These are phyloP conservation scores for Crematogaster levior DNA, from an alignment of 2,888 invertebrate genomes.

Conservation along the genomic window DNA sequence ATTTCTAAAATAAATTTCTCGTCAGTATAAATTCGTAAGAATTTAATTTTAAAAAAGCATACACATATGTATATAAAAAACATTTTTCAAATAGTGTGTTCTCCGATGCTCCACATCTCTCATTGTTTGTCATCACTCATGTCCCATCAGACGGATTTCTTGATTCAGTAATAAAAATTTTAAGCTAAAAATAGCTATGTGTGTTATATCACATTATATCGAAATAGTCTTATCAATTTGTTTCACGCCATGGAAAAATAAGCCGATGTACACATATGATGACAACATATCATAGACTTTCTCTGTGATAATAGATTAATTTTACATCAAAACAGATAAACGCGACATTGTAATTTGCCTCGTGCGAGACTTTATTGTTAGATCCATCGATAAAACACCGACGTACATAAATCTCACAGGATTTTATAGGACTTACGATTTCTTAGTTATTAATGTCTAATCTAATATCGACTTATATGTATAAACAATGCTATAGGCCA, in stretches of 20 bases:
- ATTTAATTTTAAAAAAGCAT: conserved; percentile 13
- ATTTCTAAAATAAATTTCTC: background rate
- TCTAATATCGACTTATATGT: background rate
- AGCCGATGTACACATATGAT: too few relatives aligned
- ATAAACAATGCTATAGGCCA: background rate
- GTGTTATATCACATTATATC: background rate
- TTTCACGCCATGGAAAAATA: background rate
- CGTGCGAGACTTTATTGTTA: conserved; percentile 6
- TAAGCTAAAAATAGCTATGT: background rate
- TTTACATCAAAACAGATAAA: background rate
- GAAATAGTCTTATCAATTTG: background rate
- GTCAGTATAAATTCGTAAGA: background rate
- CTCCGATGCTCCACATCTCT: background rate
- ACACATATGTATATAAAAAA: background rate
- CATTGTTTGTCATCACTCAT: background rate
- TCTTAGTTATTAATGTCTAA: background rate
- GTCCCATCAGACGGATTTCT: background rate
- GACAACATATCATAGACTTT: background rate
- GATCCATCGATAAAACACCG: background rate
- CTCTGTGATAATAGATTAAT: background rate
- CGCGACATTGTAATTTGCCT: background rate
- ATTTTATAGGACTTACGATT: background rate
- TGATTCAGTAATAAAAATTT: background rate
- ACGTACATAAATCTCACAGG: background rate
- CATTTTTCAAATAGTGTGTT: background rate